These are phyloP conservation scores for Mallotus villosus DNA, from an alignment of 2,797 vertebrate species.

Conservation along the genomic window DNA sequence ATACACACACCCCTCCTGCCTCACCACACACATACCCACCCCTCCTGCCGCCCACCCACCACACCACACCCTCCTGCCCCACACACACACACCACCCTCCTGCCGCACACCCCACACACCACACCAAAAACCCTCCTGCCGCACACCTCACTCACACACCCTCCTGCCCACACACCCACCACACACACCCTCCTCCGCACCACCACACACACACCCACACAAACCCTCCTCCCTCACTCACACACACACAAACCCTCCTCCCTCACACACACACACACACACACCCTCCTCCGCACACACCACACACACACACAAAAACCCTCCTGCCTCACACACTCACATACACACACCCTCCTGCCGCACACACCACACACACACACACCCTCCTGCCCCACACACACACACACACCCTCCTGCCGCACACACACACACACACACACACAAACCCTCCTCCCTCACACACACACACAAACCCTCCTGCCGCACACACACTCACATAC, in stretches of 20 bases:
- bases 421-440: neutral
- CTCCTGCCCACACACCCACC: neutral
- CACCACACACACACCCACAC: no score
- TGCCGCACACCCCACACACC: conserved; percentile 12
- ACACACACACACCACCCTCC: neutral
- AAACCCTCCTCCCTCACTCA: no score
- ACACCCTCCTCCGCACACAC: no score
- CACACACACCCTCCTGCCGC: conserved; percentile 3
- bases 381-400: neutral
- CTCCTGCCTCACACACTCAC: neutral
- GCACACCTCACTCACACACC: neutral
- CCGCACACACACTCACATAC: conserved; percentile 1
- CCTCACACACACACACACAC: neutral
- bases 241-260: neutral
- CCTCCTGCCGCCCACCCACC: no score
- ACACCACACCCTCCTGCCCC: no score
- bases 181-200: conserved; percentile 2
- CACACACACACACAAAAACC: neutral
- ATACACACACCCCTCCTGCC: neutral
- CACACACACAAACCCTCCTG: neutral
- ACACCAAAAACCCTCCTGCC: neutral
- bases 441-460: neutral
- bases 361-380: neutral
- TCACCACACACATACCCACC: neutral
- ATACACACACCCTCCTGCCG: no score